Percentiles rank a stretch among this genome's conserved stretches.
These are phyloP conservation scores for Cathartes aura DNA, from an alignment of 2,113 vertebrate genomes.

Conservation along the genomic window DNA sequence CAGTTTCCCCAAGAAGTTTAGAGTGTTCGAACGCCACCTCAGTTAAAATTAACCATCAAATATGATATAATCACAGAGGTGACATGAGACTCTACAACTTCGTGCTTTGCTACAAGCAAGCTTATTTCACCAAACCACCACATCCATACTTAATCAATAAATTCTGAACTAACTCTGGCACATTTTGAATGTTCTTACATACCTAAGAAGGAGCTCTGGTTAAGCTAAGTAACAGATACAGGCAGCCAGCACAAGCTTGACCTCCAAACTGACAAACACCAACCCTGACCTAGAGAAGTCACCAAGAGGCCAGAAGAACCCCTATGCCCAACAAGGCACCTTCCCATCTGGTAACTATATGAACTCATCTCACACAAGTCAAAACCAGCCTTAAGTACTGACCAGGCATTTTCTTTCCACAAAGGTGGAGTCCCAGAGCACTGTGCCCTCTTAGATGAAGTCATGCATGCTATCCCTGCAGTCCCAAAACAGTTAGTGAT, in stretches of 20 bases:
- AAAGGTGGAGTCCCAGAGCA: not conserved
- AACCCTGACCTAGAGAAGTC: not conserved
- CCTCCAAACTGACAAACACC: not conserved
- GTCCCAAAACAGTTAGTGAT: not conserved
- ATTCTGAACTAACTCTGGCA: not conserved
- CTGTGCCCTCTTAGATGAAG: not conserved
- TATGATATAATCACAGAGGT: not conserved
- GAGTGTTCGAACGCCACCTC: not conserved
- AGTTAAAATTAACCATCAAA: not conserved
- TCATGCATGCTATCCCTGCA: fast-evolving
- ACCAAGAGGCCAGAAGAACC: not conserved
- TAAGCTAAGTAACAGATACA: not conserved
- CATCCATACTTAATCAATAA: not conserved
- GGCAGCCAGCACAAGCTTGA: not conserved
- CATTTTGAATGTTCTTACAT: not conserved
- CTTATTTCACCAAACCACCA: not conserved
- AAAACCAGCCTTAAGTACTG: not conserved
- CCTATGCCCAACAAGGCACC: not conserved
- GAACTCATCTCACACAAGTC: not conserved
- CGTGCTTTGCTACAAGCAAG: not conserved
- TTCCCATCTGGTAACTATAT: not conserved
- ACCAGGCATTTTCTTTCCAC: not conserved
- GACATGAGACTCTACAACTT: not conserved
- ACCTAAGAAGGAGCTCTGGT: fast-evolving
- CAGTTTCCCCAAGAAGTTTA: not conserved